phyloP scores from a whole-genome alignment of 2,797 vertebrate species.

The Lycodopsis pacificus region DNA sequence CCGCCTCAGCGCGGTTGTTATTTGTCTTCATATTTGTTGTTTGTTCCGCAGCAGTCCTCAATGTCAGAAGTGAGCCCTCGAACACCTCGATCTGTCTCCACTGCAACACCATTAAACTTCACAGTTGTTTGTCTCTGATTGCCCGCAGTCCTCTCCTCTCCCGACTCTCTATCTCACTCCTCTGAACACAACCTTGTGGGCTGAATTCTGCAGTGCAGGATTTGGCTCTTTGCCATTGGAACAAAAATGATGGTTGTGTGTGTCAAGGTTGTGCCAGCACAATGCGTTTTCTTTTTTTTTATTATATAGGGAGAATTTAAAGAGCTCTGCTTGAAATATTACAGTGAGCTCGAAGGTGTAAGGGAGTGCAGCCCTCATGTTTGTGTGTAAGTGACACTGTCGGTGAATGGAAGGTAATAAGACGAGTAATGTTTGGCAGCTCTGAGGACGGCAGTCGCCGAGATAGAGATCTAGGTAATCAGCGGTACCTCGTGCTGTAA shows the following conservation, averaged over 20 bases:
- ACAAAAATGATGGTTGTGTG: slow-evolving; percentile 40
- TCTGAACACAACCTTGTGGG: slow-evolving; percentile 76
- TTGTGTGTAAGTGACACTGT: slow-evolving; percentile 14
- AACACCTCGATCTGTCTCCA: slow-evolving; percentile 21
- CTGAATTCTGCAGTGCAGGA: slow-evolving; percentile 71
- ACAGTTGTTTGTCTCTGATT: slow-evolving; percentile 50
- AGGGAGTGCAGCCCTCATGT: slow-evolving; percentile 11
- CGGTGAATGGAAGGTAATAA: slow-evolving; percentile 54
- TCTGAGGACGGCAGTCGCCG: not conserved
- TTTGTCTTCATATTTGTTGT: not conserved
- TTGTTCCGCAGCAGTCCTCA: not conserved
- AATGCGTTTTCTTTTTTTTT: slow-evolving; percentile 5
- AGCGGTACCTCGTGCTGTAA: slow-evolving; percentile 44
- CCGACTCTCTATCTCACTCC: slow-evolving; percentile 59
- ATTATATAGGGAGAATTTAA: slow-evolving; percentile 11
- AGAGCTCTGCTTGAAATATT: slow-evolving; percentile 28
- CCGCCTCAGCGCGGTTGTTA: not conserved
- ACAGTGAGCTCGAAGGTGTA: slow-evolving; percentile 17
- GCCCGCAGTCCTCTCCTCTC: slow-evolving; percentile 14
- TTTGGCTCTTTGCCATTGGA: slow-evolving; percentile 70
- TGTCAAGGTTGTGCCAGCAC: slow-evolving; percentile 48
- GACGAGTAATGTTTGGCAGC: slow-evolving; percentile 40
- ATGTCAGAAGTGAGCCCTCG: slow-evolving; percentile 14
- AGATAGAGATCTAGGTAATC: slow-evolving; percentile 56
- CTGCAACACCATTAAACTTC: slow-evolving; percentile 33